Percentiles rank a stretch among this genome's conserved stretches.
phyloP scores from a whole-genome alignment of 2,888 invertebrate species.

The Ichneumoninae sp. region DNA sequence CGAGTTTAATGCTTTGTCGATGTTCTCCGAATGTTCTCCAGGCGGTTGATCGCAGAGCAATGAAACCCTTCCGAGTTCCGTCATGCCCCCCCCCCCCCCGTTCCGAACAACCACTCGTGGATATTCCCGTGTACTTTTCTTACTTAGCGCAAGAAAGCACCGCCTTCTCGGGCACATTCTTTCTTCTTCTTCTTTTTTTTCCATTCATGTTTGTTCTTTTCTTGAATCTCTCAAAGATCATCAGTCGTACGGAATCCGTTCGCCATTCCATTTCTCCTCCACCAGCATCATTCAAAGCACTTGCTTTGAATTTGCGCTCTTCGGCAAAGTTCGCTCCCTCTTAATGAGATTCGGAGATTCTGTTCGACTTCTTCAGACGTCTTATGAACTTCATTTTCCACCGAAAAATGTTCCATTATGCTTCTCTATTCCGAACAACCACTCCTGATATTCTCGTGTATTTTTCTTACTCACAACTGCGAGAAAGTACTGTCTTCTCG shows the following conservation, averaged over 20 bases:
- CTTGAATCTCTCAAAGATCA: background rate
- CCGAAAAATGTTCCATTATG: slow-evolving; percentile 1
- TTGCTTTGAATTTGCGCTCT: background rate
- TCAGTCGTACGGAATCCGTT: slow-evolving; percentile 2
- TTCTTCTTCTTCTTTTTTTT: no score
- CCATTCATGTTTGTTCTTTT: no score
- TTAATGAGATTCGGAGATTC: slow-evolving; percentile 23
- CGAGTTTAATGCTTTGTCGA: slow-evolving; percentile 18
- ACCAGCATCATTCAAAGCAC: background rate
- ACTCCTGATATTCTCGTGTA: no score
- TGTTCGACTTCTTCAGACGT: background rate
- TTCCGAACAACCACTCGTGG: background rate
- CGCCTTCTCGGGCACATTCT: background rate
- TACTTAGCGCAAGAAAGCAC: background rate
- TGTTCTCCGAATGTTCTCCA: slow-evolving; percentile 14
- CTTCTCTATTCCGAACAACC: no score
- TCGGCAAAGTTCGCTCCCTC: background rate
- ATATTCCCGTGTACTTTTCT: slow-evolving; percentile 1
- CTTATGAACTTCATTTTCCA: background rate
- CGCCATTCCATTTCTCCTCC: background rate
- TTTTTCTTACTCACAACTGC: no score
- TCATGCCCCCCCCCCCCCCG: background rate
- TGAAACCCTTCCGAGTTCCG: background rate
- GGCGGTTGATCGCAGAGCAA: slow-evolving; percentile 22
- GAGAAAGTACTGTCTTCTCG: no score